Conservation (phyloP, 2,797 vertebrate genomes). For the Loriculus beryllinus region DNA sequence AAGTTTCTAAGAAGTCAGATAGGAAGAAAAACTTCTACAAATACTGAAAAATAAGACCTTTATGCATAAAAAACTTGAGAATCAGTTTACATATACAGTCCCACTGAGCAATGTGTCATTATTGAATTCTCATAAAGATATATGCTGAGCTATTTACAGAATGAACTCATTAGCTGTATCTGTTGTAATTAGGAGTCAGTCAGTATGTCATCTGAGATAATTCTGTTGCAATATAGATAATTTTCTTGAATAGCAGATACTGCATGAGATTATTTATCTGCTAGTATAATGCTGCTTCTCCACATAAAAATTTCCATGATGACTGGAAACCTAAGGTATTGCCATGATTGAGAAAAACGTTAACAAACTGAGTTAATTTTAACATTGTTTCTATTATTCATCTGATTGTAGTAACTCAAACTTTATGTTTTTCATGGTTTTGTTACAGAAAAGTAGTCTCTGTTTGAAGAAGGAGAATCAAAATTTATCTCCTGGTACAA, state of each 20-base stretch:
- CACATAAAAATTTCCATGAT: background rate
- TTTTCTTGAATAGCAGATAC: constrained; percentile 10
- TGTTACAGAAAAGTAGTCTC: background rate
- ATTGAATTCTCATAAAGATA: constrained; percentile 28
- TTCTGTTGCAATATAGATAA: constrained; percentile 15
- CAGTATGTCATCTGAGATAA: constrained; percentile 38
- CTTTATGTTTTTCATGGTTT: background rate
- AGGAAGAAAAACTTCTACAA: background rate
- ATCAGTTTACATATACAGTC: background rate
- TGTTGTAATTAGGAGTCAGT: constrained; percentile 48
- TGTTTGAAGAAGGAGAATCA: background rate
- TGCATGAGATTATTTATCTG: background rate
- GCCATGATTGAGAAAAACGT: background rate
- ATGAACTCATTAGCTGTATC: constrained; percentile 51
- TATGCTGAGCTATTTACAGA: constrained; percentile 46
- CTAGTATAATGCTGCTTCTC: background rate
- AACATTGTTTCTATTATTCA: background rate
- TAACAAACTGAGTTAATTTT: background rate
- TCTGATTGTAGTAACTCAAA: background rate
- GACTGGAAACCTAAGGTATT: background rate
- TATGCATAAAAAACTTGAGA: background rate
- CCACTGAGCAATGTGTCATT: constrained; percentile 26
- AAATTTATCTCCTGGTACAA: background rate
- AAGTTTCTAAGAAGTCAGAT: background rate
- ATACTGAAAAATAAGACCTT: background rate